Evolutionary conservation across 2,797 vertebrate species (phyloP), one percentile per base, ranked within the genome.

Genomic region (Pseudopleuronectes americanus): DNA sequence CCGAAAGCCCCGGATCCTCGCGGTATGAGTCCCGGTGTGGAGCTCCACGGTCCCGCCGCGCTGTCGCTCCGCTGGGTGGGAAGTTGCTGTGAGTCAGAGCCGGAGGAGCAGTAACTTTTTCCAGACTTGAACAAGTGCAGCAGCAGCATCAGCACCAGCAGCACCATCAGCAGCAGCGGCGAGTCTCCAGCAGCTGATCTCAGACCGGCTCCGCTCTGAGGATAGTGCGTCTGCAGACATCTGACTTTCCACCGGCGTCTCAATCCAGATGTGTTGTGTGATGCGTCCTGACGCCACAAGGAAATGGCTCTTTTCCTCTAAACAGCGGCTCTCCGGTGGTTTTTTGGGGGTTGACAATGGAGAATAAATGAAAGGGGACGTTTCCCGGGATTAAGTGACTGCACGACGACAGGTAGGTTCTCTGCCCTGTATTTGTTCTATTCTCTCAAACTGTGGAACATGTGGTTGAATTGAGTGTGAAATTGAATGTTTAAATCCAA

Each of bases 361-460:
- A 94, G 88, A 90, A 87, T 90, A 93, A 92, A 94, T 95, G 92
- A 95, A 86, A 90, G 79, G 86, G 86, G 82, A 81, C 85, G 76
- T 74, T 90, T 84, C 81, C 71, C 81, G 74, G 90, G 92, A 92
- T 92, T 92, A 88, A 92, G 24, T 92, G 91, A 94, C 81, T 87
- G 87, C 90, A 84, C 90, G 86, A 80, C 92, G 89, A 89, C 92
- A 95, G 94, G 94, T 95, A 93, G 68, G 87, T 19, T 19, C 16
- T 45, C 41, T 43, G 16, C 4, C 43, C 7, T 45, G 19, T 19
- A 4, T 13, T 43, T 13, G 12, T 6, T 43, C 13, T 43, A 43
- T 13, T 43, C 41, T 6, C 41, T 17, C 41, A 43, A 43, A 43
- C 43, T 45, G 17, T 48, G 17, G 19, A 7, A 9, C 13, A 21